Base-by-base conservation (phyloP, 2,888 invertebrate species). In the Acleris literana region DNA sequence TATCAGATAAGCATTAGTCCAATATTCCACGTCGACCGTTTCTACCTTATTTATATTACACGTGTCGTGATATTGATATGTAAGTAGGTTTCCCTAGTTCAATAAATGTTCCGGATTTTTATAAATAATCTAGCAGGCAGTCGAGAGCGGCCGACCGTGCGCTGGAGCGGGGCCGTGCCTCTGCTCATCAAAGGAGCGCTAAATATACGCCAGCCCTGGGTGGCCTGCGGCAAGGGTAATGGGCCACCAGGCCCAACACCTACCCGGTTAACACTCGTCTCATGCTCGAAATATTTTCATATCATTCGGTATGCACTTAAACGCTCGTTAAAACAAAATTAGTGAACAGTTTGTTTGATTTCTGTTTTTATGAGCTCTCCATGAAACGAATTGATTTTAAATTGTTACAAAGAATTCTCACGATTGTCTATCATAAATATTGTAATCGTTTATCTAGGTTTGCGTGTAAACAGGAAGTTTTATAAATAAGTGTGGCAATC, bases 181-280 rank as follows among this genome's bases (percentile, higher is more conserved):
- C 85, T 79, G 76, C 79, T 85, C 83, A 85, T 86, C 87, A 85
- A 85, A 87, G 84, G 82, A 82, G 75, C 71, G 79, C 83, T 86
- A 86, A 85, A 85, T 85, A 86, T 83, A 84, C 63, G 49, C 53
- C 70, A 72, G 75, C 74, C 75, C 79, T 79, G 79, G 79, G 80
- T 81, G 80, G 79, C 74, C 56, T 17, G 59, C 44, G n/a, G 52
- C 57, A 62, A 62, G 66, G 66, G 57, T 66, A 66, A 48, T 66
- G 61, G 60, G 60, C 60, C 64, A 59, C 64, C 55, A 44, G 20
- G 51, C 60, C 55, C 55, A 43, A 20, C 51, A 33, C 18, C 39
- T 16, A 46, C 5, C 29, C n/a, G 20, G 18, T 44, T 13, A 55
- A 53, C 22, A 44, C 16, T 29, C 20, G 17, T 18, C 44, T 33